These are phyloP conservation scores for Himalopsyche tibetana DNA, from an alignment of 2,888 invertebrate genomes.

Conservation along the genomic window DNA sequence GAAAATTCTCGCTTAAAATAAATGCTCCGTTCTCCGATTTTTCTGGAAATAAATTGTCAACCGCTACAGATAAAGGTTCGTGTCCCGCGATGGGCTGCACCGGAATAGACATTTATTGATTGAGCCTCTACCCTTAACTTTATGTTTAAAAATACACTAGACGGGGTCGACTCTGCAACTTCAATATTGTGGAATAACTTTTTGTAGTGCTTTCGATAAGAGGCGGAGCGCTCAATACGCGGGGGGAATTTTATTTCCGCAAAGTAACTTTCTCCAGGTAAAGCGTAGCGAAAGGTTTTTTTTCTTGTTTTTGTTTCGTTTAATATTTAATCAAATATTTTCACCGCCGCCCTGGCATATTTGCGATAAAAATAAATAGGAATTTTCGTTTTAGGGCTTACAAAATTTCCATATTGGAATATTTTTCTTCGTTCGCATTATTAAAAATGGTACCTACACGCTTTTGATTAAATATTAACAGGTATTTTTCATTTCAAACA, in stretches of 20 bases:
- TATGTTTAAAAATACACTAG: conserved; percentile 51
- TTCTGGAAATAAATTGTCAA: conserved; percentile 51
- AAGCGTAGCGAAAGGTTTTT: conserved; percentile 12
- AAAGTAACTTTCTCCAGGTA: conserved; percentile 36
- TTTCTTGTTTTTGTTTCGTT: conserved; percentile 29
- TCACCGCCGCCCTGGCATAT: conserved; percentile 22
- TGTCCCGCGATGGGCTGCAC: conserved; percentile 41
- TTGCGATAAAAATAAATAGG: conserved; percentile 34
- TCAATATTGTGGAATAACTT: conserved; percentile 47
- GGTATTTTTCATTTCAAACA: conserved; percentile 31
- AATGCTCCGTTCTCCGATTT: conserved; percentile 44
- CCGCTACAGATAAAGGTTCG: conserved; percentile 53
- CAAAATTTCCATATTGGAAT: conserved; percentile 13
- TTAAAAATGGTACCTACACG: conserved; percentile 20
- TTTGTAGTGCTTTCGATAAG: conserved; percentile 41
- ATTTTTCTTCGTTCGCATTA: conserved; percentile 27
- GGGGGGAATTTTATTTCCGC: conserved; percentile 41
- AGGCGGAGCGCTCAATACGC: conserved; percentile 22
- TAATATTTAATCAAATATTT: conserved; percentile 23
- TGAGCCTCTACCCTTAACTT: conserved; percentile 46
- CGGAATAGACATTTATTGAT: conserved; percentile 52
- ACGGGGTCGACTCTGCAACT: conserved; percentile 22
- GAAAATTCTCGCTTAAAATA: conserved; percentile 54
- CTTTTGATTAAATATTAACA: conserved; percentile 34
- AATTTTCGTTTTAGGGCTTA: conserved; percentile 16